phyloP scores from a whole-genome alignment of 2,113 vertebrate genomes.

The Hepsetus odoe region DNA sequence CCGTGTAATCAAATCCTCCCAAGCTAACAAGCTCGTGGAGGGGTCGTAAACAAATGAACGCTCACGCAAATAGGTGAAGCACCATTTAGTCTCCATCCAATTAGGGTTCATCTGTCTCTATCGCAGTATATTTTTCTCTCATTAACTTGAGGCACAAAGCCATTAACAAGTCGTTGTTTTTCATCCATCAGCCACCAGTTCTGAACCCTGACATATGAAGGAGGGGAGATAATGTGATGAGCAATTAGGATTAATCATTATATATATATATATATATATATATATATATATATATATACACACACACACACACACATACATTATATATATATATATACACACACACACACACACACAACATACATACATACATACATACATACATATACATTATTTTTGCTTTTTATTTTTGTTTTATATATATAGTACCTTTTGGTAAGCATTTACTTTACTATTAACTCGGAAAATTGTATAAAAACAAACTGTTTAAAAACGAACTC shows the following conservation, averaged over 20 bases:
- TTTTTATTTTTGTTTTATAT: too few species aligned
- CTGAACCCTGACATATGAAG: constrained; percentile 27
- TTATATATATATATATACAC: too few species aligned
- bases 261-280: neutral
- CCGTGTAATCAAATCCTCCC: constrained; percentile 18
- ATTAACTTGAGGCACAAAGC: constrained; percentile 37
- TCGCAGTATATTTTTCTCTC: constrained; percentile 28
- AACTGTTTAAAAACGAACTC: too few species aligned
- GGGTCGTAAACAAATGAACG: constrained; percentile 34
- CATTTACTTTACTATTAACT: too few species aligned
- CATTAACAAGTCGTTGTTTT: constrained; percentile 39
- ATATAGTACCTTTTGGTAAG: too few species aligned
- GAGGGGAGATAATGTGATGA: constrained; percentile 43
- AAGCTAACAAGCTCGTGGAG: constrained; percentile 8
- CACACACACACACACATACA: too few species aligned
- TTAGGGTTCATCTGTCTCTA: constrained; percentile 48
- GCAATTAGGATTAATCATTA: constrained; percentile 1
- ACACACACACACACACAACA: too few species aligned
- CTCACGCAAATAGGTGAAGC: constrained; percentile 19
- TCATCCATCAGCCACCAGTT: constrained; percentile 29
- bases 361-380: too few species aligned
- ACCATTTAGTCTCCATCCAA: constrained; percentile 42
- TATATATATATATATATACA: neutral
- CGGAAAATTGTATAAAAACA: too few species aligned
- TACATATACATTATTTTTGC: too few species aligned